Evolutionary conservation across 2,113 vertebrate genomes (phyloP).

Genomic region (Dromiciops gliroides): DNA sequence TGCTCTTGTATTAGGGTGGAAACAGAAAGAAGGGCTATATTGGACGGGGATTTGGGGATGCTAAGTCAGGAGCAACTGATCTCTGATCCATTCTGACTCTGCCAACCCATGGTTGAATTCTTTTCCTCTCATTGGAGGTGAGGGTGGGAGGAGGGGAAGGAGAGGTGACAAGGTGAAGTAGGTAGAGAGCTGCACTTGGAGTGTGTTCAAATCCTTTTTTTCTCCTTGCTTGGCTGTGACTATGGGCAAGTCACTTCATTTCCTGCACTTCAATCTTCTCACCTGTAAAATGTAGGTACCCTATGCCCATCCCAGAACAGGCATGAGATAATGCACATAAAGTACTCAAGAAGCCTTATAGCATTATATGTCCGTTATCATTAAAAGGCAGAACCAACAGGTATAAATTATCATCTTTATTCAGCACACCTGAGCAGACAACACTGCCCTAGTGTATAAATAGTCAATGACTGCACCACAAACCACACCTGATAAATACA

Average conservation of each 20-base stretch:
- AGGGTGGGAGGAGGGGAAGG: neutral
- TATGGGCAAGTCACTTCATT: neutral
- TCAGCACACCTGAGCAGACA: conserved; percentile 59
- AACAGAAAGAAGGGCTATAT: neutral
- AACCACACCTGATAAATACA: conserved; percentile 79
- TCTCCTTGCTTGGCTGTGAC: neutral
- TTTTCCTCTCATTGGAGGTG: neutral
- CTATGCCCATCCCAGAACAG: neutral
- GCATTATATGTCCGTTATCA: neutral
- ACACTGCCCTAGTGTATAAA: conserved; percentile 64
- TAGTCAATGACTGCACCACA: conserved; percentile 74
- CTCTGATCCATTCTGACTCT: neutral
- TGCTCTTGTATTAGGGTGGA: neutral
- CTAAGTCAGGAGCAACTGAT: neutral
- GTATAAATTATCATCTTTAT: conserved; percentile 80
- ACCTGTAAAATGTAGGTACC: neutral
- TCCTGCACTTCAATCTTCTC: conserved; percentile 7
- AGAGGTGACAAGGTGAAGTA: neutral
- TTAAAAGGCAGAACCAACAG: conserved; percentile 18
- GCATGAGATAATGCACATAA: neutral
- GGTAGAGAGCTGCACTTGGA: neutral
- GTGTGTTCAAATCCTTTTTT: neutral
- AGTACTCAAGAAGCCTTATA: neutral
- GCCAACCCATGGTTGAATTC: neutral
- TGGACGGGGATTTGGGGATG: neutral